Percentiles rank a stretch among this genome's conserved stretches.
phyloP scores from a whole-genome alignment of 2,113 vertebrate species.

The Chaenocephalus aceratus region DNA sequence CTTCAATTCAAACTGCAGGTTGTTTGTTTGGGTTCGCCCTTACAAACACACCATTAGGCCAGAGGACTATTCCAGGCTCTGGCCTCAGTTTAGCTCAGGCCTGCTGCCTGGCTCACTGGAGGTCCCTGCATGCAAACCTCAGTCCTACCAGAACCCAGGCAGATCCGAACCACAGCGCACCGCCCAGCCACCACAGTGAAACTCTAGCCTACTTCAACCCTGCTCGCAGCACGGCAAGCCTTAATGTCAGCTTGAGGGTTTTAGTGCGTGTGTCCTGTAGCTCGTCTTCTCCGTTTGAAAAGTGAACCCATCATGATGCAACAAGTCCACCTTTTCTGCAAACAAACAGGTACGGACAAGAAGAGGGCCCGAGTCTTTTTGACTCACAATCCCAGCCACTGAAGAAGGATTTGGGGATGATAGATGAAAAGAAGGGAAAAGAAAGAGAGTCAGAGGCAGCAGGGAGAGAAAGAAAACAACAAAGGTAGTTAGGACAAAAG shows the following conservation, averaged over 20 bases:
- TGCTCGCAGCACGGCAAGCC: conserved; percentile 52
- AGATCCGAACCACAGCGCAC: conserved; percentile 75
- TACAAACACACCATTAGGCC: conserved; percentile 79
- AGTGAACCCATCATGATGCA: conserved; percentile 58
- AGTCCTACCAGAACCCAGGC: conserved; percentile 76
- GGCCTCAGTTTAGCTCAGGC: conserved; percentile 72
- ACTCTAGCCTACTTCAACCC: conserved; percentile 70
- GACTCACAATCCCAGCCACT: conserved; percentile 21
- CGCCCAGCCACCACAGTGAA: conserved; percentile 77
- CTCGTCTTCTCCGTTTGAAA: conserved; percentile 41
- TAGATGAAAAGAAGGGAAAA: conserved; percentile 59
- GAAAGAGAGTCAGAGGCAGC: conserved; percentile 40
- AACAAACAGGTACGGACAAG: conserved; percentile 67
- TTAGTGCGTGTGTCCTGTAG: conserved; percentile 48
- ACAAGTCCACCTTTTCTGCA: conserved; percentile 67
- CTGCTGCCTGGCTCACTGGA: conserved; percentile 79
- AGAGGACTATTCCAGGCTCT: conserved; percentile 73
- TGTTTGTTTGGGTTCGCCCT: conserved; percentile 82
- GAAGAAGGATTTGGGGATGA: conserved; percentile 52
- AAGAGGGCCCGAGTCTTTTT: conserved; percentile 30
- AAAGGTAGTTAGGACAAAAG: conserved; percentile 86
- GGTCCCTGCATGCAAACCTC: conserved; percentile 80
- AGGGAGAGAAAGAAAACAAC: conserved; percentile 73
- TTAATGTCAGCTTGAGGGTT: conserved; percentile 62
- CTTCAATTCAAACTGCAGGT: conserved; percentile 74